These are phyloP conservation scores for Phainopepla nitens DNA, from an alignment of 2,113 vertebrate species.

Conservation along the genomic window DNA sequence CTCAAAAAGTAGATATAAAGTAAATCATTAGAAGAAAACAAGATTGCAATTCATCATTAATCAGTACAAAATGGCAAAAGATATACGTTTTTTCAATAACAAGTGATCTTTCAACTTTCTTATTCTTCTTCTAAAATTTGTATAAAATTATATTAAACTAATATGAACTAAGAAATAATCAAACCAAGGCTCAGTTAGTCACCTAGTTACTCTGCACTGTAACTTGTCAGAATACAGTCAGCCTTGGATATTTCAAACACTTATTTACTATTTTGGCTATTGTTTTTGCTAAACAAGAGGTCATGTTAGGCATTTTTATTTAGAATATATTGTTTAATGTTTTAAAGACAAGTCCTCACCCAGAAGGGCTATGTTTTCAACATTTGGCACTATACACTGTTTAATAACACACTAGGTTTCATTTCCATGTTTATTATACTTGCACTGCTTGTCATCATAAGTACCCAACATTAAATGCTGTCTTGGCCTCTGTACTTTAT, in stretches of 20 bases:
- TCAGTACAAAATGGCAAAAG: slow-evolving; percentile 54
- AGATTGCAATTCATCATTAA: slow-evolving; percentile 40
- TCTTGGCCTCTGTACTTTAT: not conserved
- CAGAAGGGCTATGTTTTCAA: not conserved
- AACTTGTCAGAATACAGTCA: not conserved
- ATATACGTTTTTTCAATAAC: not conserved
- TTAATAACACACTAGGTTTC: not conserved
- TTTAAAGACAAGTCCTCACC: not conserved
- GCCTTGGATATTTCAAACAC: not conserved
- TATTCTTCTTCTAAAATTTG: not conserved
- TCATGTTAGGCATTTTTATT: not conserved
- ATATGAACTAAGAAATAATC: not conserved
- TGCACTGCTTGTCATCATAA: not conserved
- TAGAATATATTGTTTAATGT: not conserved
- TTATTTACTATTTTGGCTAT: not conserved
- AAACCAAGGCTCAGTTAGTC: not conserved
- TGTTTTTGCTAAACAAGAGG: not conserved
- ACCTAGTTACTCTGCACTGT: not conserved
- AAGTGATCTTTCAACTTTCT: not conserved
- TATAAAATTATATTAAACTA: not conserved
- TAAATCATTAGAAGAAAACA: slow-evolving; percentile 54
- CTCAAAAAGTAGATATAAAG: slow-evolving; percentile 57
- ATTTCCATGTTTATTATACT: not conserved
- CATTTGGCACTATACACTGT: not conserved
- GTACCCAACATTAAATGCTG: not conserved